These are phyloP conservation scores for Brenthis ino DNA, from an alignment of 2,888 invertebrate species.

Conservation along the genomic window DNA sequence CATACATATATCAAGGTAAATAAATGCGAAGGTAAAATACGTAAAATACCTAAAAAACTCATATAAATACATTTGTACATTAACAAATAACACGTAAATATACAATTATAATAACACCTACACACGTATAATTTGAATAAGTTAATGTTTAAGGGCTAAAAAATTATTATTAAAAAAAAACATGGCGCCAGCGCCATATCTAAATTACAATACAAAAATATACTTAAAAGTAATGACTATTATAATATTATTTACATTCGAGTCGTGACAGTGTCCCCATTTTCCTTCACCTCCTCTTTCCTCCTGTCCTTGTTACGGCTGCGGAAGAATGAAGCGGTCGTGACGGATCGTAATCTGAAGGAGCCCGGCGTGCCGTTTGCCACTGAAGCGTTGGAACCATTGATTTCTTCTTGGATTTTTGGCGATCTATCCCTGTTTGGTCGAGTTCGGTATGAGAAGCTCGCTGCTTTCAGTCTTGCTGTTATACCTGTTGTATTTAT, in stretches of 20 bases:
- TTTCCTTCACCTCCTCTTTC: conserved; percentile 53
- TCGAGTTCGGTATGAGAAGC: conserved; percentile 64
- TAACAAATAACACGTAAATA: too few relatives aligned
- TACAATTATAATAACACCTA: background rate
- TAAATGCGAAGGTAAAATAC: too few relatives aligned
- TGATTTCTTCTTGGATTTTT: conserved; percentile 53
- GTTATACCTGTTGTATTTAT: conserved; percentile 45
- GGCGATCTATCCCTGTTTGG: conserved; percentile 62
- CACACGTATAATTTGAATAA: background rate
- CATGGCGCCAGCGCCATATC: conserved; percentile 9
- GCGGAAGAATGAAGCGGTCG: conserved; percentile 67
- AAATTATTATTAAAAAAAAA: background rate
- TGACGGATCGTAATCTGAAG: conserved; percentile 66
- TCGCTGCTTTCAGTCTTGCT: conserved; percentile 64
- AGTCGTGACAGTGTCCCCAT: conserved; percentile 60
- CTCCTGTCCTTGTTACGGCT: conserved; percentile 56
- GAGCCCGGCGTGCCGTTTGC: conserved; percentile 59
- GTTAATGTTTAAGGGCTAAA: background rate
- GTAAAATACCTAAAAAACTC: too few relatives aligned
- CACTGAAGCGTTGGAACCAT: conserved; percentile 50
- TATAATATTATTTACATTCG: conserved; percentile 54
- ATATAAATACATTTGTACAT: too few relatives aligned
- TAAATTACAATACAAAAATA: conserved; percentile 10
- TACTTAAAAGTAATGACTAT: conserved; percentile 7
- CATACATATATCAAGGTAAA: too few relatives aligned